Evolutionary conservation across 2,888 invertebrate genomes (phyloP), one percentile per base, ranked within the genome.

Genomic region (Plagiodera versicolora): DNA sequence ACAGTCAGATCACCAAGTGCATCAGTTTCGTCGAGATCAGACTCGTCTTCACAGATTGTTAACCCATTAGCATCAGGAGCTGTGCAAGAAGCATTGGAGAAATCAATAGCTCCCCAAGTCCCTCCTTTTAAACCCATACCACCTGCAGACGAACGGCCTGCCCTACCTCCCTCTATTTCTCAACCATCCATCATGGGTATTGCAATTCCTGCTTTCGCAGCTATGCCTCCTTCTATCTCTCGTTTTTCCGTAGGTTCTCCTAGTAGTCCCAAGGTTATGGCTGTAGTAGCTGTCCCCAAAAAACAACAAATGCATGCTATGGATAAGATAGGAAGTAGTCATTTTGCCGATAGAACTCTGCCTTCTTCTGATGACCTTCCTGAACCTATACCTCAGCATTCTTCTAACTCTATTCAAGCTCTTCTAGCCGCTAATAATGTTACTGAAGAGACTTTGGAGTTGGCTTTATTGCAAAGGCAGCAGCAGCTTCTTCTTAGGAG

Each of bases 41-140:
- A 53, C 10, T 24, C 53, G 1, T 16, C 45, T 17, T 19, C 44
- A 18, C 53, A 70, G 52, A 53, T 64, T 20, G 63, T 69, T 9
- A 16, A 65, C 20, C 67, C 68, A 11, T 14, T 67, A 19, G 54
- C 66, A 45, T 9, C 64, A 18, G 68, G 66, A 24, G 57, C 61
- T 16, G 57, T 63, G 8, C 60, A 63, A 47, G 57, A 60, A 28
- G 35, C 64, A 4, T 56, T 61, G 54, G 67, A 61, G 44, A 80
- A 85, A 79, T 60, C 67, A 5, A 14, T 60, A 14, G 45, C 60
- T 58, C 56, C 61, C 32, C 65, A 64, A 54, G 86, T 93, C 8
- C 93, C 93, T 30, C 88, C 91, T 0, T 93, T 93, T 79, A 89
- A 86, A 74, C 92, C 92, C 0, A 83, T 92, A 66, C 91, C 92